Base-by-base conservation (phyloP, 2,888 invertebrate species). In the Mellilla xanthometata region DNA sequence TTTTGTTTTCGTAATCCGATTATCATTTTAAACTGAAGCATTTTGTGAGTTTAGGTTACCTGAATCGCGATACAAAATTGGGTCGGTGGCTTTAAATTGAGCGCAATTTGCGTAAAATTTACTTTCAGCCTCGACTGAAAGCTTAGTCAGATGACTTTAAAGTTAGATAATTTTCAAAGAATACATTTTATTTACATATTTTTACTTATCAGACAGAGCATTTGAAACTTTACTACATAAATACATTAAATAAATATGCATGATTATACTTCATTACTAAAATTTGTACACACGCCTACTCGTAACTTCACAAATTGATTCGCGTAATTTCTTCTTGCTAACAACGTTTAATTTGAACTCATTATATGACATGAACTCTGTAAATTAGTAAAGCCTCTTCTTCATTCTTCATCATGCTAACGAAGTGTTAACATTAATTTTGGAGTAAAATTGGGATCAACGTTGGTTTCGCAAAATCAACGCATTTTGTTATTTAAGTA, bases 1-100 rank as follows among this genome's bases (percentile, higher is more conserved):
- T 44, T 47, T 47, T 42, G 46, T 46, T 46, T 41, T 13, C 19
- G 43, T 47, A 47, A 51, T 47, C 47, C 27, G 47, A 47, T 47
- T 47, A 43, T 43, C 43, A 35, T 50, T 47, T 41, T 36, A 39
- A 34, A 45, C 34, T 19, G 12, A 34, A 32, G 29, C 40, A 34
- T 44, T 43, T 43, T 36, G 46, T 24, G 30, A 31, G 39, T 42
- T 39, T 23, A 10, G 30, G 34, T 39, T 38, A 47, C 32, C 11
- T 40, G 9, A 40, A 34, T 32, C 4, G 8, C 30, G 24, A 15
- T 39, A 33, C 19, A 12, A 26, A 45, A 39, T 34, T 45, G 30
- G 19, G n/a, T 36, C 26, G 24, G 13, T 10, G 19, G 27, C 11
- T 29, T 1, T 12, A 44, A 13, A n/a, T 11, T 12, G 12, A 15